These are phyloP conservation scores for Tyria jacobaeae DNA, from an alignment of 2,888 invertebrate genomes.

Conservation along the genomic window DNA sequence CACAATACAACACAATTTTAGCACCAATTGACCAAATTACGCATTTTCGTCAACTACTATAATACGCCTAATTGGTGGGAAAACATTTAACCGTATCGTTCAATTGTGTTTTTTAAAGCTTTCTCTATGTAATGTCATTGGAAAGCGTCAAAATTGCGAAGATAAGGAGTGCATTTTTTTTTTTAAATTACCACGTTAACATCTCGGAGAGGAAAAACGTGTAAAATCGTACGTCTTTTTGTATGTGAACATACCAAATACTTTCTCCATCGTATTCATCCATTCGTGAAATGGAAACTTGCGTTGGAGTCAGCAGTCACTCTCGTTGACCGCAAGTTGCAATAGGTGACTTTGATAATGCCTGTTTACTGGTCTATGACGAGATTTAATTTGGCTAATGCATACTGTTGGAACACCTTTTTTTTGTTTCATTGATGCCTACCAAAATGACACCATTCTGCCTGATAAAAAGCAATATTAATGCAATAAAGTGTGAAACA, in stretches of 20 bases:
- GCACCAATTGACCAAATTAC: not conserved
- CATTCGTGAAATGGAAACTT: constrained; percentile 75
- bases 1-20: not conserved
- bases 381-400: constrained; percentile 46
- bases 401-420: constrained; percentile 35
- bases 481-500: constrained; percentile 22
- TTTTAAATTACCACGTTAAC: no score
- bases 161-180: constrained; percentile 1
- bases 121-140: constrained; percentile 15
- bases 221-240: not conserved
- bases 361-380: constrained; percentile 48
- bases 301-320: constrained; percentile 22
- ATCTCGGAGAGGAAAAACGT: no score
- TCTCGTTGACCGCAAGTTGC: constrained; percentile 23
- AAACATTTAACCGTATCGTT: constrained; percentile 12
- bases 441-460: no score
- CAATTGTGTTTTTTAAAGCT: constrained; percentile 17
- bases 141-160: constrained; percentile 20
- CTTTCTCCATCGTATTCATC: constrained; percentile 74
- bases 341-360: constrained; percentile 37
- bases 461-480: no score
- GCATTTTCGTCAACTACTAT: not conserved
- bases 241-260: constrained; percentile 41
- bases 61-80: constrained; percentile 16
- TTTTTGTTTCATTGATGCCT: no score